Conservation (phyloP, 2,113 vertebrate genomes). For the Turdus rufiventris region DNA sequence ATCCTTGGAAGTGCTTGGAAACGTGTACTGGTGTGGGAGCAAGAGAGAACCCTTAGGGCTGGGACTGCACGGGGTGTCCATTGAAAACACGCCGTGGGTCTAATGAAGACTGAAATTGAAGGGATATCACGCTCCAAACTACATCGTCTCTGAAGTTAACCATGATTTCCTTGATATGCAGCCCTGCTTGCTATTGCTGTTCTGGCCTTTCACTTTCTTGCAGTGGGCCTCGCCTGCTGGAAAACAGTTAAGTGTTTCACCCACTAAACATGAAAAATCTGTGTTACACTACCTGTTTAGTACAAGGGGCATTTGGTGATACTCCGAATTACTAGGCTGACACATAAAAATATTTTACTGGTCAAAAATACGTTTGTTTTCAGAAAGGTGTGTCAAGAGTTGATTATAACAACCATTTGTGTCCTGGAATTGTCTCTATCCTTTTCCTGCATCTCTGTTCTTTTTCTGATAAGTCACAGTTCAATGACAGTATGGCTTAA, state of each 20-base stretch:
- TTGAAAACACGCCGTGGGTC: background rate
- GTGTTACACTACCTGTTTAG: background rate
- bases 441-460: background rate
- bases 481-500: background rate
- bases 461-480: background rate
- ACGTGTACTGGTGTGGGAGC: rapidly evolving
- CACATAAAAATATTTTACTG: background rate
- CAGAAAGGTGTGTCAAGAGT: background rate
- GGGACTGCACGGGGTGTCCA: rapidly evolving
- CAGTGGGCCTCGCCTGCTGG: background rate
- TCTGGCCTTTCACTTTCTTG: rapidly evolving
- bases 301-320: background rate
- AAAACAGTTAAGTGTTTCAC: background rate
- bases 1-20: background rate
- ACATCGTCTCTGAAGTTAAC: rapidly evolving
- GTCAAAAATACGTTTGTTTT: background rate
- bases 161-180: rapidly evolving
- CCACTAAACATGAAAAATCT: background rate
- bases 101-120: rapidly evolving
- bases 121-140: background rate
- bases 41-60: rapidly evolving
- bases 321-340: background rate
- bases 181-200: rapidly evolving
- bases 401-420: background rate
- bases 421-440: background rate